These are phyloP conservation scores for Macrocentrus cingulum DNA, from an alignment of 1,140 invertebrate species.

Conservation along the genomic window DNA sequence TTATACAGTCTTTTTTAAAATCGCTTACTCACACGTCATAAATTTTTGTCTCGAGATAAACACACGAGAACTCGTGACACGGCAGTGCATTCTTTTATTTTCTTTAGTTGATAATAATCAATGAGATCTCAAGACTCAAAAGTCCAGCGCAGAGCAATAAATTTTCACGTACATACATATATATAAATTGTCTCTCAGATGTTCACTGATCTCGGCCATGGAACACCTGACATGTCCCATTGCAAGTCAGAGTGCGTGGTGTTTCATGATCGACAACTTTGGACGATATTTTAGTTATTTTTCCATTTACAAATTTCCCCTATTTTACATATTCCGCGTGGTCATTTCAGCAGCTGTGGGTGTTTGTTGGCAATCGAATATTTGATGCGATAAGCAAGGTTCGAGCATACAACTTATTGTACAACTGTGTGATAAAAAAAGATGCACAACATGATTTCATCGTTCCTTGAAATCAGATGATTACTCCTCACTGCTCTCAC, in stretches of 20 bases:
- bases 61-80: conserved; percentile 2
- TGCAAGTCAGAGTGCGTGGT: neutral
- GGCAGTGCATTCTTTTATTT: conserved; percentile 9
- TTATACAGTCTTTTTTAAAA: neutral
- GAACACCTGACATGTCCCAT: conserved; percentile 14
- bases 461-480: too few relatives aligned
- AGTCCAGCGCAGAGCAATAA: neutral
- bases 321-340: too few relatives aligned
- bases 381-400: too few relatives aligned
- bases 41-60: conserved; percentile 6
- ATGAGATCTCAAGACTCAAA: conserved; percentile 17
- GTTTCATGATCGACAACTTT: neutral
- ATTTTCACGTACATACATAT: neutral
- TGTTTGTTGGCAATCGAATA: too few relatives aligned
- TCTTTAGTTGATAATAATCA: conserved; percentile 25
- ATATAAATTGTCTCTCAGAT: conserved; percentile 16
- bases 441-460: too few relatives aligned
- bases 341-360: too few relatives aligned
- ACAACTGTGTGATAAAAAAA: too few relatives aligned
- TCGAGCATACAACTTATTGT: too few relatives aligned
- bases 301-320: too few relatives aligned
- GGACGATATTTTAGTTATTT: too few relatives aligned
- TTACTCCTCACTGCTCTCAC: too few relatives aligned
- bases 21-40: neutral
- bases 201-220: conserved; percentile 24